Percentiles rank a stretch among this genome's conserved stretches.
phyloP scores from a whole-genome alignment of 2,888 invertebrate genomes.

The Orthosia cruda region DNA sequence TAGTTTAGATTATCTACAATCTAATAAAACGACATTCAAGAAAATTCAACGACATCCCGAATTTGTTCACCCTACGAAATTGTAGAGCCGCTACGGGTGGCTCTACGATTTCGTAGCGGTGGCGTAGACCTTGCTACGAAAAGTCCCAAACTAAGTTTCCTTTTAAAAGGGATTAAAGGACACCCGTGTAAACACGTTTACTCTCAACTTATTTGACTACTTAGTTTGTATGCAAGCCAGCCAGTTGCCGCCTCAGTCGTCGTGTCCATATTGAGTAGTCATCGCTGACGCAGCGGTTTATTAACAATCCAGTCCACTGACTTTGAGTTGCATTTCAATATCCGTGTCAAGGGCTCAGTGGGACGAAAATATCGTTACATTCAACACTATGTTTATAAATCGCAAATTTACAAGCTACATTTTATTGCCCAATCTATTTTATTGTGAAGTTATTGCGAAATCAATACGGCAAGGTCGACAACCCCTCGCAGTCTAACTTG shows the following conservation, averaged over 20 bases:
- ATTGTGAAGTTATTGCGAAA: constrained; percentile 61
- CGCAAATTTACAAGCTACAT: constrained; percentile 52
- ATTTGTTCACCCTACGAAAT: constrained; percentile 15
- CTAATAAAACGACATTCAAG: constrained; percentile 3
- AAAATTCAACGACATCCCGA: not conserved
- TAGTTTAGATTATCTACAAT: not conserved
- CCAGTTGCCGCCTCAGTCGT: constrained; percentile 56
- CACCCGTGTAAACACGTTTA: constrained; percentile 48
- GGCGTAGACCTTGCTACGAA: constrained; percentile 50
- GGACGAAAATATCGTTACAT: constrained; percentile 64
- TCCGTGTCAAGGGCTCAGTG: constrained; percentile 79
- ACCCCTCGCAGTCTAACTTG: constrained; percentile 57
- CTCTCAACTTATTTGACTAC: constrained; percentile 50
- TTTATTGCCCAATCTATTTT: constrained; percentile 58
- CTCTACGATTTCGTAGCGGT: not conserved
- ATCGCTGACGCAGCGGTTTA: constrained; percentile 73
- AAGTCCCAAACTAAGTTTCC: constrained; percentile 5
- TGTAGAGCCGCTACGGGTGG: constrained; percentile 44
- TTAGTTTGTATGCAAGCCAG: constrained; percentile 52
- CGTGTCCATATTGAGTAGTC: constrained; percentile 74
- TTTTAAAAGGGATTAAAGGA: constrained; percentile 35
- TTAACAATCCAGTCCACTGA: constrained; percentile 77
- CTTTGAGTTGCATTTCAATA: constrained; percentile 80
- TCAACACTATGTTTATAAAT: constrained; percentile 58
- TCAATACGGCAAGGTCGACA: constrained; percentile 64